These are phyloP conservation scores for Hypena proboscidalis DNA, from an alignment of 2,888 invertebrate species.

Conservation along the genomic window DNA sequence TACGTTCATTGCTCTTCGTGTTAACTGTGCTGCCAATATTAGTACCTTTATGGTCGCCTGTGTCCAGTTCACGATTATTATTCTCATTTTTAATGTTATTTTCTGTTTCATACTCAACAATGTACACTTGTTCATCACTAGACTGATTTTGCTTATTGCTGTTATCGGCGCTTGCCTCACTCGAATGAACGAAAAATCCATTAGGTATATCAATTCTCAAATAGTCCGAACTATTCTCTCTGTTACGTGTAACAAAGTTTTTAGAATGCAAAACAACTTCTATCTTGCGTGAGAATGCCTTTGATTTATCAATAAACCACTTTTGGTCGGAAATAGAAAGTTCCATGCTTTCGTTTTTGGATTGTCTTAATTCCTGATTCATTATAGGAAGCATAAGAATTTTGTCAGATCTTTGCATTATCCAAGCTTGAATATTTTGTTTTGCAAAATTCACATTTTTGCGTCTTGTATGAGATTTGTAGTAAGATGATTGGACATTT, in stretches of 20 bases:
- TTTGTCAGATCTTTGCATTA: constrained; percentile 67
- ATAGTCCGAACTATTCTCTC: constrained; percentile 57
- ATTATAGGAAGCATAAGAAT: constrained; percentile 35
- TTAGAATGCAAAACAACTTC: constrained; percentile 64
- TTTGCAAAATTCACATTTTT: constrained; percentile 59
- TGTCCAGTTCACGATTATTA: constrained; percentile 26
- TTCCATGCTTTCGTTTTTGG: constrained; percentile 46
- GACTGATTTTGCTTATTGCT: constrained; percentile 41
- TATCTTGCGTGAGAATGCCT: constrained; percentile 63
- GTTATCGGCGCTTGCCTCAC: constrained; percentile 42
- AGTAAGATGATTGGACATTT: constrained; percentile 50
- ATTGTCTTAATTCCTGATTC: constrained; percentile 24
- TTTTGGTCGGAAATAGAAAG: constrained; percentile 56
- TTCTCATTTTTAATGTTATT: constrained; percentile 46
- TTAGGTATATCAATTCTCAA: constrained; percentile 69
- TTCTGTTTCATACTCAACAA: constrained; percentile 70
- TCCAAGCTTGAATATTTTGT: constrained; percentile 70
- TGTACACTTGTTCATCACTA: constrained; percentile 70
- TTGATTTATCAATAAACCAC: constrained; percentile 65
- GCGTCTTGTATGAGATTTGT: constrained; percentile 41
- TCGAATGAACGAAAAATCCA: constrained; percentile 63
- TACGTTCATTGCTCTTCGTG: constrained; percentile 45
- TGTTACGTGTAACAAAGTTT: constrained; percentile 43
- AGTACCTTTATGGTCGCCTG: constrained; percentile 43
- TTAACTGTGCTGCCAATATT: constrained; percentile 53